phyloP scores from a whole-genome alignment of 2,888 invertebrate species.

The Dichetophora obliterata region DNA sequence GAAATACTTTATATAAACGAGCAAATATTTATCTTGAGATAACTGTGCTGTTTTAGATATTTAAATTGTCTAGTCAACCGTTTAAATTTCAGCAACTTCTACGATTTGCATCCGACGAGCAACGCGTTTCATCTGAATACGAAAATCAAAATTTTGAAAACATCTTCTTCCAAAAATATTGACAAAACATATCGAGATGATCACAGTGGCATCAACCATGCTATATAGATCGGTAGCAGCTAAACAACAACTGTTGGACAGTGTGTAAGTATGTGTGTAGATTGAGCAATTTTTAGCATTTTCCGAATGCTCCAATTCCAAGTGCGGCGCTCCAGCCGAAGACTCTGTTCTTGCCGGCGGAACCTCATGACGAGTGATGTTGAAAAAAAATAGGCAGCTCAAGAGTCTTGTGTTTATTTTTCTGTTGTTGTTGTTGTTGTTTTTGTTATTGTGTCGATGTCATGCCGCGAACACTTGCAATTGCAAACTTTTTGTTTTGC shows the following conservation, averaged over 20 bases:
- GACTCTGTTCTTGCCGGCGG: background rate
- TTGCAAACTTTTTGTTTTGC: background rate
- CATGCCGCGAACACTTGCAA: background rate
- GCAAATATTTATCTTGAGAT: background rate
- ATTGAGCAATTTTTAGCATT: slow-evolving; percentile 1
- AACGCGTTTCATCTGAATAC: slow-evolving; percentile 19
- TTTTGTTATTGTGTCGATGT: too few relatives aligned
- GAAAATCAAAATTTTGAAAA: slow-evolving; percentile 13
- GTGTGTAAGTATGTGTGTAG: background rate
- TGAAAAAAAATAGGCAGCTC: background rate
- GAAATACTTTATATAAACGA: background rate
- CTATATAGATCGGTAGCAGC: too few relatives aligned
- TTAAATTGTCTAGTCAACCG: background rate
- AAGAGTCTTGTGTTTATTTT: background rate
- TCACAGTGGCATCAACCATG: background rate
- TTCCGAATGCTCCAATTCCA: slow-evolving; percentile 5
- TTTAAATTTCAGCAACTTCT: background rate
- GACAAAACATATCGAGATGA: slow-evolving; percentile 9
- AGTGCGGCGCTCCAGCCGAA: background rate
- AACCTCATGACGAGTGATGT: background rate
- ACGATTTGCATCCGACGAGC: slow-evolving; percentile 7
- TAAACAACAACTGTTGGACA: too few relatives aligned
- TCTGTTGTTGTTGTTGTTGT: slow-evolving; percentile 8
- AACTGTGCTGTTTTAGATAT: slow-evolving; percentile 16
- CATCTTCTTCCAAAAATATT: slow-evolving; percentile 3